Evolutionary conservation across 2,888 invertebrate species (phyloP), one percentile per base, ranked within the genome.

Genomic region (Penaeus monodon): DNA sequence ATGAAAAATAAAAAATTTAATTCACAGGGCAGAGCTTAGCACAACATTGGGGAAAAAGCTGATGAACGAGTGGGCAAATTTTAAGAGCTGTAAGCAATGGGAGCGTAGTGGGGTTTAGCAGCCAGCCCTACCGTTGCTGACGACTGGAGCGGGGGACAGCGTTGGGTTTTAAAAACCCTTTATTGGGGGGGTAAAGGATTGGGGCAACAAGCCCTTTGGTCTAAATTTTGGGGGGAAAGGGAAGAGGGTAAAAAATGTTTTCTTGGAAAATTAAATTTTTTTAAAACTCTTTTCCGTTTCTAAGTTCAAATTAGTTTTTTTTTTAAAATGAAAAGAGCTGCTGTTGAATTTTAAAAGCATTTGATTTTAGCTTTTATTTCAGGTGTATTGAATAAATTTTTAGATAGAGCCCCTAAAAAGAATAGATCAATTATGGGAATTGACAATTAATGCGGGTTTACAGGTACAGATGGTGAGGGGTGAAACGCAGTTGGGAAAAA

Each of bases 191-290:
- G 99, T 92, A 95, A 97, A 91, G 96, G 98, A 14, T 95, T 99
- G 85, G 99, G 99, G 0, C 96, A 97, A 92, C 95, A 97, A 91
- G 99, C n/a, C 99, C 1, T 97, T 98, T 91, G 96, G 96, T 91
- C 94, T 98, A 92, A 97, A n/a, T n/a, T n/a, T 99, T 91, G 96
- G 99, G 6, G 96, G 97, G 76, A 99, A 99, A 93, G 99, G 98
- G 0, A 95, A 98, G 90, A 96, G 96, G 94, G 91, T 89, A 65
- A 70, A 20, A 14, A 22, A 49, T 65, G 63, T 79, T 44, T 33
- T 38, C 20, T 2, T 68, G 27, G 12, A 76, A 22, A 22, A 86
- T 20, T 44, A n/a, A 17, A 33, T 44, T n/a, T 7, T 24, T 22
- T 76, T 38, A 29, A 14, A 38, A 22, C 29, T 44, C 38, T 44